Percentiles rank a stretch among this genome's conserved stretches.
phyloP scores from a whole-genome alignment of 2,888 invertebrate species.

The Melanostoma mellinum region DNA sequence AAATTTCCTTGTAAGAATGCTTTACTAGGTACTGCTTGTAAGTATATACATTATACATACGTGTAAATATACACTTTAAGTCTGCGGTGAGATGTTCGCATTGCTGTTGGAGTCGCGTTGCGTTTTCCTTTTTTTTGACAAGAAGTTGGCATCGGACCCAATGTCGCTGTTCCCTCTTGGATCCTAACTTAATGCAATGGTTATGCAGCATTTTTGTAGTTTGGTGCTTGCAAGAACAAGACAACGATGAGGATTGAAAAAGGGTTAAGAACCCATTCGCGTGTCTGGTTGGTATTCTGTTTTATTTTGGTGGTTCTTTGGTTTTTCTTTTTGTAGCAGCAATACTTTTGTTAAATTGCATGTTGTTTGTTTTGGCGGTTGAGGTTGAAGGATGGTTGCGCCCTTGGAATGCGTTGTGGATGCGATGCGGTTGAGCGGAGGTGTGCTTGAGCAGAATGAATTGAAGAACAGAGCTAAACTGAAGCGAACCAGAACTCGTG shows the following conservation, averaged over 20 bases:
- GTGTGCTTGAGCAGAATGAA: conserved; percentile 58
- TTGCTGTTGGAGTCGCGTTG: conserved; percentile 53
- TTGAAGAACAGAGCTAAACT: conserved; percentile 45
- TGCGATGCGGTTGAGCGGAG: conserved; percentile 62
- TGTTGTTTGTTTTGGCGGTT: conserved; percentile 70
- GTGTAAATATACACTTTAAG: conserved; percentile 25
- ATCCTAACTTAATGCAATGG: conserved; percentile 65
- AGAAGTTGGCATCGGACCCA: conserved; percentile 57
- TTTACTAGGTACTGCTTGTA: conserved; percentile 43
- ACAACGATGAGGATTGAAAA: conserved; percentile 44
- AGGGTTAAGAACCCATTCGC: conserved; percentile 68
- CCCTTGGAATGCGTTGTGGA: conserved; percentile 58
- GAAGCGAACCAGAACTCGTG: conserved; percentile 64
- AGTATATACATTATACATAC: not conserved
- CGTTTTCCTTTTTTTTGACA: conserved; percentile 25
- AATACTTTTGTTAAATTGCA: conserved; percentile 66
- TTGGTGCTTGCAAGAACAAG: conserved; percentile 44
- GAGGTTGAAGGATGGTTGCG: conserved; percentile 67
- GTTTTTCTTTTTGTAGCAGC: conserved; percentile 28
- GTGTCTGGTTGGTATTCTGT: conserved; percentile 68
- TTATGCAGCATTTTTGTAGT: conserved; percentile 65
- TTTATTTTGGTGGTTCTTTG: conserved; percentile 54
- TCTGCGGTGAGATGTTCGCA: conserved; percentile 53
- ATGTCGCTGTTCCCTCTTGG: conserved; percentile 62
- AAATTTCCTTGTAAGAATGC: conserved; percentile 73